Conservation (phyloP, 1,140 invertebrate genomes). For the Lordiphosa collinella region DNA sequence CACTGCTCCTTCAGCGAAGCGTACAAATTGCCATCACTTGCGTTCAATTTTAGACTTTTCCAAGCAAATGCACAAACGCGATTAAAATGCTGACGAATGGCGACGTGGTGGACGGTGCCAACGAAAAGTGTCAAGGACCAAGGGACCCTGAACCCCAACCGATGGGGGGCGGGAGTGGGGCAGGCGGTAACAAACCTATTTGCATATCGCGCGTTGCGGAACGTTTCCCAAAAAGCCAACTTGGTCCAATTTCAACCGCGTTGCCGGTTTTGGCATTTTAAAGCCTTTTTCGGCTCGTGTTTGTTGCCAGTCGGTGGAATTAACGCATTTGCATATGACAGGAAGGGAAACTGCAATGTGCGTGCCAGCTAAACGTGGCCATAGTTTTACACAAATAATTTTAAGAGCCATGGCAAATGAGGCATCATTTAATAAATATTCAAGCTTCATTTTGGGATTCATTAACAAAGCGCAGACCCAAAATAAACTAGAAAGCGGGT, state of each 20-base stretch:
- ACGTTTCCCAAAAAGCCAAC: conserved; percentile 11
- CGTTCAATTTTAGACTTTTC: conserved; percentile 78
- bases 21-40: conserved; percentile 77
- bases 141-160: conserved; percentile 20
- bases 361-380: background rate
- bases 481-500: no score
- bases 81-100: conserved; percentile 75
- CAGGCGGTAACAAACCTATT: conserved; percentile 25
- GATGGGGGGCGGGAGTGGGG: conserved; percentile 1
- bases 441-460: no score
- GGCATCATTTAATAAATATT: no score
- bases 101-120: conserved; percentile 15
- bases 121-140: conserved; percentile 65
- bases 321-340: conserved; percentile 39
- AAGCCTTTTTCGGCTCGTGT: conserved; percentile 11
- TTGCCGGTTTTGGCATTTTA: conserved; percentile 43
- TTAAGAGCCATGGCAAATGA: no score
- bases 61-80: conserved; percentile 77
- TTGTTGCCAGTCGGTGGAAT: conserved; percentile 6
- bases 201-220: conserved; percentile 39
- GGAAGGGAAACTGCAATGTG: conserved; percentile 5
- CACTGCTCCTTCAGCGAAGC: conserved; percentile 42
- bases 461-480: no score
- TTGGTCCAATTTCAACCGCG: conserved; percentile 60
- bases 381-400: no score